Conservation (phyloP, 1,140 invertebrate genomes). For the Heliconius hermathena region DNA sequence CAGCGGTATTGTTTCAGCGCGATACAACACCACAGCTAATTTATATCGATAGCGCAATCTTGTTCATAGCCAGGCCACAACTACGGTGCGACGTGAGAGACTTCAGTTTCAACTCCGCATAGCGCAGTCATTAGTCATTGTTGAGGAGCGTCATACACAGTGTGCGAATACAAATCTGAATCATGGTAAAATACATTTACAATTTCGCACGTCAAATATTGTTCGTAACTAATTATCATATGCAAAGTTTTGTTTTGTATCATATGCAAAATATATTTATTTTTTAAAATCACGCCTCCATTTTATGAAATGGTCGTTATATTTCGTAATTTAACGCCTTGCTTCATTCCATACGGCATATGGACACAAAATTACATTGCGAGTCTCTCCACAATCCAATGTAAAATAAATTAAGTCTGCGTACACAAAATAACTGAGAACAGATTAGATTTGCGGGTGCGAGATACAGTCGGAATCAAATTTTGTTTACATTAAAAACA, state of each 20-base stretch:
- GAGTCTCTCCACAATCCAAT: constrained; percentile 38
- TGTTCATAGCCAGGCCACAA: constrained; percentile 58
- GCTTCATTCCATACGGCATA: constrained; percentile 33
- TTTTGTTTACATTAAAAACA: constrained; percentile 68
- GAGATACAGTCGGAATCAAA: constrained; percentile 58
- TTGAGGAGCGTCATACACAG: constrained; percentile 44
- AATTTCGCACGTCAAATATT: constrained; percentile 25
- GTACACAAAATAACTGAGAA: constrained; percentile 42
- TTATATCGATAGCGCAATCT: constrained; percentile 76
- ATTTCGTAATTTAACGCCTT: constrained; percentile 40
- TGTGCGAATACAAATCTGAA: constrained; percentile 53
- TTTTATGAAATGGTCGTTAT: not conserved
- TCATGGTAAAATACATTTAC: constrained; percentile 43
- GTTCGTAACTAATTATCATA: constrained; percentile 6
- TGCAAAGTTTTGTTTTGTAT: not conserved
- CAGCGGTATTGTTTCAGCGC: constrained; percentile 73
- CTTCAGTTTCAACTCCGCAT: constrained; percentile 46
- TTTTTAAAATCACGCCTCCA: not conserved
- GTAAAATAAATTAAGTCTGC: constrained; percentile 41
- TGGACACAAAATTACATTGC: constrained; percentile 37
- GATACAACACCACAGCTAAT: constrained; percentile 72
- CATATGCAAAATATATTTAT: not conserved
- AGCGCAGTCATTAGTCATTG: constrained; percentile 43
- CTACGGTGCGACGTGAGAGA: constrained; percentile 43
- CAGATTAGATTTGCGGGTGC: constrained; percentile 45